These are phyloP conservation scores for Otis tarda DNA, from an alignment of 2,113 vertebrate species.

Conservation along the genomic window DNA sequence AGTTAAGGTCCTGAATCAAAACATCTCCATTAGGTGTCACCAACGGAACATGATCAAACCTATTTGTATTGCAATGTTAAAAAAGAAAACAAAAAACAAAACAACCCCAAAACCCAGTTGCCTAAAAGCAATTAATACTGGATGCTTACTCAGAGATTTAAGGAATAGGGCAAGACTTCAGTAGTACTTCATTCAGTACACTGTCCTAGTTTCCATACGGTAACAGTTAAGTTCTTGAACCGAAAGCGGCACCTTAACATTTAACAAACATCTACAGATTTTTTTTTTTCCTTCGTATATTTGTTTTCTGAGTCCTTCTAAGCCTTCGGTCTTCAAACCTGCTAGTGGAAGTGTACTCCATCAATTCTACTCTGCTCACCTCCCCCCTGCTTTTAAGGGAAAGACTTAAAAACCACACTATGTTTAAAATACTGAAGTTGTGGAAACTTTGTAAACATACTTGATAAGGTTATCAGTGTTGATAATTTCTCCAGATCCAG, in stretches of 20 bases:
- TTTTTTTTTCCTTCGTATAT: neutral
- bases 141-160: neutral
- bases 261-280: neutral
- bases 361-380: neutral
- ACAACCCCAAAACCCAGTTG: neutral
- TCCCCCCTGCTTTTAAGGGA: neutral
- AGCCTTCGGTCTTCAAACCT: neutral
- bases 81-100: neutral
- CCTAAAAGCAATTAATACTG: neutral
- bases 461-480: conserved; percentile 92
- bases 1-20: conserved; percentile 89
- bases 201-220: neutral
- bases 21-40: conserved; percentile 97
- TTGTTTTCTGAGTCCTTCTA: neutral
- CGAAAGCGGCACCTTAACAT: neutral
- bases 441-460: conserved; percentile 72
- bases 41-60: conserved; percentile 93
- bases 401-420: neutral
- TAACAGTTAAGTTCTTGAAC: neutral
- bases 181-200: neutral
- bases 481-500: conserved; percentile 88
- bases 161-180: neutral
- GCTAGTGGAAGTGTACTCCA: neutral
- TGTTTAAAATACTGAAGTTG: neutral
- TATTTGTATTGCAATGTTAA: conserved; percentile 44